Evolutionary conservation across 2,888 invertebrate species (phyloP).

Genomic region (Linnaemya vulpina): DNA sequence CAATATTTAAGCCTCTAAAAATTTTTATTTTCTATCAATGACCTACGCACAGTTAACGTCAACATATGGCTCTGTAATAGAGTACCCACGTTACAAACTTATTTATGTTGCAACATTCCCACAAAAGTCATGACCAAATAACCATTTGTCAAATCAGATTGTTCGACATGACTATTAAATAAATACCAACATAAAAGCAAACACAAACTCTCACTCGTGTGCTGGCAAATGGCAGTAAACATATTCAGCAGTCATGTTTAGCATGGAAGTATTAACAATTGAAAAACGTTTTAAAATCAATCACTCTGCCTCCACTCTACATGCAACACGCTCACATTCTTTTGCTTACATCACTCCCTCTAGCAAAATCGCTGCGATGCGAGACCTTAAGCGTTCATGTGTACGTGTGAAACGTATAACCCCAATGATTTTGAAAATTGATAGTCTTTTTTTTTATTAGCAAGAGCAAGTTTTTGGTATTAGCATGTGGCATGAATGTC

Average conservation of each 20-base stretch:
- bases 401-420: conserved; percentile 46
- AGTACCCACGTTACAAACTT: conserved; percentile 26
- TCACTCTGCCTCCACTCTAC: conserved; percentile 44
- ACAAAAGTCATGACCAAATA: conserved; percentile 56
- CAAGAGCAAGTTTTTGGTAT: conserved; percentile 29
- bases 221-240: conserved; percentile 48
- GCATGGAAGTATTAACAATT: conserved; percentile 59
- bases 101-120: conserved; percentile 15
- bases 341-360: conserved; percentile 34
- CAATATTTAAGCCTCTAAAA: too few species aligned
- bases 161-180: conserved; percentile 70
- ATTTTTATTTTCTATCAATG: neutral
- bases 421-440: conserved; percentile 67
- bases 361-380: neutral
- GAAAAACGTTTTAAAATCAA: conserved; percentile 72
- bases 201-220: conserved; percentile 1
- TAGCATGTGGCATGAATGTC: conserved; percentile 66
- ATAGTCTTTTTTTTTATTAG: conserved; percentile 57
- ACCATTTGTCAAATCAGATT: conserved; percentile 68
- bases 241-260: conserved; percentile 60
- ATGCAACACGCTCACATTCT: conserved; percentile 41
- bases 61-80: conserved; percentile 9
- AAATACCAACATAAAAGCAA: conserved; percentile 46
- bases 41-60: conserved; percentile 19
- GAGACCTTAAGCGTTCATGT: neutral